A percentile compares a stretch with the other conserved stretches of the same genome.
These are phyloP conservation scores for Drosophila austrosaltans DNA, from an alignment of 2,888 invertebrate genomes.

Conservation along the genomic window DNA sequence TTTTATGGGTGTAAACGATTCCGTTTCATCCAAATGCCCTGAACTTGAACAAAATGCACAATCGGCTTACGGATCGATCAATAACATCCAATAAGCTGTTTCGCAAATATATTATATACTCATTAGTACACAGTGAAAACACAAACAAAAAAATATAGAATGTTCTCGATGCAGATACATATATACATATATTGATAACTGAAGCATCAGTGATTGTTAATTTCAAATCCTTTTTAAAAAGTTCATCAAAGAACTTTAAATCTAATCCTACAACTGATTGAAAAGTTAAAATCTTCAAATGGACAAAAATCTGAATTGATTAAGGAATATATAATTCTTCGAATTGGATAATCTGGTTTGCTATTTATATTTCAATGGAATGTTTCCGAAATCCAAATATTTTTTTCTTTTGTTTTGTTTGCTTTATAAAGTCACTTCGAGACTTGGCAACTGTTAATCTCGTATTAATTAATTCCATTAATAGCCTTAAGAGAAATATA, in stretches of 20 bases:
- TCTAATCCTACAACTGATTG: no score
- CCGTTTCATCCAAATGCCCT: constrained; percentile 36
- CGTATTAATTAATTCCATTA: background rate
- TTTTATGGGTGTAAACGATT: constrained; percentile 47
- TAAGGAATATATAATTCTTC: background rate
- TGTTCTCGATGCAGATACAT: background rate
- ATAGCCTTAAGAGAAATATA: no score
- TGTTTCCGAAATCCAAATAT: background rate
- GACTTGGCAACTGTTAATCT: no score
- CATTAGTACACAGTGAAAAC: background rate
- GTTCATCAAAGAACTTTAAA: no score
- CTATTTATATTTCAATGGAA: background rate
- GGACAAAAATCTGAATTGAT: background rate
- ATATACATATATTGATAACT: no score
- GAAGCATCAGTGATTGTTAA: no score
- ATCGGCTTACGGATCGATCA: constrained; percentile 65
- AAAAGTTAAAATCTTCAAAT: no score
- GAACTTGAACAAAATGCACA: constrained; percentile 64
- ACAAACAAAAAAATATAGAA: background rate
- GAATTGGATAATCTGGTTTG: background rate
- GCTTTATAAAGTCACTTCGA: no score
- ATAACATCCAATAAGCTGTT: constrained; percentile 49
- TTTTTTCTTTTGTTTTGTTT: no score
- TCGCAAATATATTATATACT: background rate
- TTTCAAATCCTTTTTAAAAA: no score